Percentiles rank a stretch among this genome's conserved stretches.
Conservation (phyloP, 2,797 vertebrate genomes). For the Notamacropus eugenii region DNA sequence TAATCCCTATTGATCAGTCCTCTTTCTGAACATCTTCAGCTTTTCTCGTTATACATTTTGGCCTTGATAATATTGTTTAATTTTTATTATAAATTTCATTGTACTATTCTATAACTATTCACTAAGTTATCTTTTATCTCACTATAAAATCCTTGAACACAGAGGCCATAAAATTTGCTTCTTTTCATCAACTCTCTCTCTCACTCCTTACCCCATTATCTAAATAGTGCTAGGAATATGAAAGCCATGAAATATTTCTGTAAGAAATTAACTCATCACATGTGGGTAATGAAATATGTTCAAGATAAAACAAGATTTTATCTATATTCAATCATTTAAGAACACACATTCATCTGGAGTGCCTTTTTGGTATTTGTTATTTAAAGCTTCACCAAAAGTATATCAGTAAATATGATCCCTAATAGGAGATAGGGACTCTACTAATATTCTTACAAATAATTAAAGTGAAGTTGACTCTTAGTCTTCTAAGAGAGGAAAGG, state of each 20-base stretch:
- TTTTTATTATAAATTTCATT: background rate
- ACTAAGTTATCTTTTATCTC: background rate
- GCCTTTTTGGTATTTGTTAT: background rate
- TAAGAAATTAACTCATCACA: background rate
- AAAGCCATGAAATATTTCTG: background rate
- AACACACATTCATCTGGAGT: background rate
- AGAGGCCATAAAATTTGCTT: background rate
- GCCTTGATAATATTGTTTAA: background rate
- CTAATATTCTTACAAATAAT: background rate
- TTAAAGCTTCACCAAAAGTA: background rate
- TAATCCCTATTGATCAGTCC: background rate
- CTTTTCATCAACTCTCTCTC: background rate
- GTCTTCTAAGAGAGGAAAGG: background rate
- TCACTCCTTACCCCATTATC: background rate
- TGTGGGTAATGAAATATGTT: background rate
- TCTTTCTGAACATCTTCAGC: background rate
- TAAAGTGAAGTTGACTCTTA: background rate
- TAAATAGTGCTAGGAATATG: background rate
- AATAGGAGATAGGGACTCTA: background rate
- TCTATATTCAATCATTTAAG: background rate
- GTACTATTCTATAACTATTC: background rate
- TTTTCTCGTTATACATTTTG: background rate
- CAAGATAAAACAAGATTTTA: background rate
- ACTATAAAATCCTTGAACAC: background rate
- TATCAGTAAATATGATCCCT: background rate